These are phyloP conservation scores for Petrolisthes manimaculis DNA, from an alignment of 2,888 invertebrate species.

Conservation along the genomic window DNA sequence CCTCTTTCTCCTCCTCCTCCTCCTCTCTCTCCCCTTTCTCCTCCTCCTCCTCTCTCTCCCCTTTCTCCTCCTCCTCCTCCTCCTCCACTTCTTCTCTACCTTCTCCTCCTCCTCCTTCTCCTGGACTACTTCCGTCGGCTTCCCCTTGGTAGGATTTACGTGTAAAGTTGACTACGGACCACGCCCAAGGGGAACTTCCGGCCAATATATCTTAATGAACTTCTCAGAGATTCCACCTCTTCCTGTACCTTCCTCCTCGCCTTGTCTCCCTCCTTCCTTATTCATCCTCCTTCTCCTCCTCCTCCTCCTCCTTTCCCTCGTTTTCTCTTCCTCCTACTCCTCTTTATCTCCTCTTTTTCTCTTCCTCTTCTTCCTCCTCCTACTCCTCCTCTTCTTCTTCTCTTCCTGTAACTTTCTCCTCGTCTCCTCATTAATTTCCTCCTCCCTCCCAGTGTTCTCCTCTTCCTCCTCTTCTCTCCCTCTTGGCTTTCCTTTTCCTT, in stretches of 20 bases:
- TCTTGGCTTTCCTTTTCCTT: not conserved
- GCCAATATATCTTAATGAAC: too few relatives aligned
- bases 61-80: not conserved
- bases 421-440: not conserved
- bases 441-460: not conserved
- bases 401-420: not conserved
- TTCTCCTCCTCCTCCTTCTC: not conserved
- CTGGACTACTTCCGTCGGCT: not conserved
- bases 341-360: not conserved
- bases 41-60: too few relatives aligned
- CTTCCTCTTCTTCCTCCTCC: not conserved
- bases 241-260: too few relatives aligned
- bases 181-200: too few relatives aligned
- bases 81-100: not conserved
- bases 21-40: not conserved
- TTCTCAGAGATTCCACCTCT: too few relatives aligned
- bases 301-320: too few relatives aligned
- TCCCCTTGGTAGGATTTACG: too few relatives aligned
- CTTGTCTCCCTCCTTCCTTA: too few relatives aligned
- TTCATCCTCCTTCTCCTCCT: too few relatives aligned
- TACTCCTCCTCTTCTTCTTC: not conserved
- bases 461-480: conserved; percentile 2
- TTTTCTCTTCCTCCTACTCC: not conserved
- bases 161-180: too few relatives aligned
- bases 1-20: not conserved